Percentiles rank a stretch among this genome's conserved stretches.
Evolutionary conservation across 2,888 invertebrate species (phyloP).

Genomic region (Strigamia crassipes): DNA sequence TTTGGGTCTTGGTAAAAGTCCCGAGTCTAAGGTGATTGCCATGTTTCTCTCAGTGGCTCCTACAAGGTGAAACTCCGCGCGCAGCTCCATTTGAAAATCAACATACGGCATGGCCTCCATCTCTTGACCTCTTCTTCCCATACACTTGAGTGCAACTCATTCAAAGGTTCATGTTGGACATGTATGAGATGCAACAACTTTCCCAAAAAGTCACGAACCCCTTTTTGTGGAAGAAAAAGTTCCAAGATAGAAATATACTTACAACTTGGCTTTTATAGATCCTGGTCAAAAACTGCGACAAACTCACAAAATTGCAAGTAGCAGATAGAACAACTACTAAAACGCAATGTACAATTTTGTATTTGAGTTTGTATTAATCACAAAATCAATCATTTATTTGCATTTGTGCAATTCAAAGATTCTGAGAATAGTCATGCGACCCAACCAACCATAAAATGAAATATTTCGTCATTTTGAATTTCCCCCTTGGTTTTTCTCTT

Average conservation of each 20-base stretch:
- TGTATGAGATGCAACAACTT: constrained; percentile 22
- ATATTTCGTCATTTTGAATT: no score
- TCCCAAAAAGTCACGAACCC: not conserved
- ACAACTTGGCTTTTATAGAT: not conserved
- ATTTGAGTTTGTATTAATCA: no score
- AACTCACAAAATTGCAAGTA: no score
- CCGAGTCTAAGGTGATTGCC: not conserved
- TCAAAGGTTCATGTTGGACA: not conserved
- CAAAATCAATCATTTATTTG: no score
- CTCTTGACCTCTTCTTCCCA: not conserved
- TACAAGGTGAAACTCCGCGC: not conserved
- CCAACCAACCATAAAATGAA: no score
- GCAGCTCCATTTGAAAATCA: constrained; percentile 21
- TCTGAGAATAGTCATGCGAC: no score
- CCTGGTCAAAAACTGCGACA: no score
- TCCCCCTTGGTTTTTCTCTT: no score
- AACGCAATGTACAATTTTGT: no score
- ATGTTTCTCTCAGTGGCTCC: not conserved
- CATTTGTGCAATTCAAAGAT: no score
- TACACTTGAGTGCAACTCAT: constrained; percentile 6
- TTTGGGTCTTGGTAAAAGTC: not conserved
- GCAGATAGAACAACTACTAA: no score
- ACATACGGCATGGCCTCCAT: not conserved
- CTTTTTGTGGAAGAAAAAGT: not conserved
- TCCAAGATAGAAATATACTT: not conserved